These are phyloP conservation scores for Lepidocyrtoides sp. DNA, from an alignment of 2,888 invertebrate genomes.

Conservation along the genomic window DNA sequence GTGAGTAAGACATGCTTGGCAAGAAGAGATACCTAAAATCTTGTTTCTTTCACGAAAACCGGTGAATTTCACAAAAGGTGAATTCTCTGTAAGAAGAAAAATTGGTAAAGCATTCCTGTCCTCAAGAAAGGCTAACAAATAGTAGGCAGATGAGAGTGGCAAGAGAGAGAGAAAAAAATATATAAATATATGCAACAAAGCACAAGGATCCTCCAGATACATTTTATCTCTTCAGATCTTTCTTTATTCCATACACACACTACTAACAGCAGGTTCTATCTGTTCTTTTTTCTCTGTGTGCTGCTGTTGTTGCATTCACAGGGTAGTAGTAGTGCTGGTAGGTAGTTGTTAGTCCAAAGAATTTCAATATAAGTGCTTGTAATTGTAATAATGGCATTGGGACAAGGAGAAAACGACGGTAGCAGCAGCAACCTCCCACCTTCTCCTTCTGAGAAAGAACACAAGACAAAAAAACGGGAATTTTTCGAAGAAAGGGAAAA, in stretches of 20 bases:
- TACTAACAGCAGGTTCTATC: neutral
- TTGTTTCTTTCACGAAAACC: constrained; percentile 19
- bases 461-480: constrained; percentile 19
- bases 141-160: neutral
- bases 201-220: constrained; percentile 50
- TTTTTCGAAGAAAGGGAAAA: constrained; percentile 50
- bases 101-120: constrained; percentile 27
- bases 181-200: constrained; percentile 66
- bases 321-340: neutral
- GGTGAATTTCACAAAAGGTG: constrained; percentile 1
- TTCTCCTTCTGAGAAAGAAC: constrained; percentile 23
- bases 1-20: neutral
- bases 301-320: neutral
- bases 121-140: constrained; percentile 36
- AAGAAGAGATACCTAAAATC: constrained; percentile 2
- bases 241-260: constrained; percentile 35
- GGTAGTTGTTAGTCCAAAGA: constrained; percentile 63
- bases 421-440: constrained; percentile 12
- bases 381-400: constrained; percentile 59
- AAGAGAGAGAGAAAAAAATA: constrained; percentile 35
- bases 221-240: constrained; percentile 20
- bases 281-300: neutral
- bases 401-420: constrained; percentile 19
- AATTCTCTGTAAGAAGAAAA: constrained; percentile 14
- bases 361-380: constrained; percentile 72